phyloP scores from a whole-genome alignment of 2,888 invertebrate species.

The Hirtodrosophila trivittata region DNA sequence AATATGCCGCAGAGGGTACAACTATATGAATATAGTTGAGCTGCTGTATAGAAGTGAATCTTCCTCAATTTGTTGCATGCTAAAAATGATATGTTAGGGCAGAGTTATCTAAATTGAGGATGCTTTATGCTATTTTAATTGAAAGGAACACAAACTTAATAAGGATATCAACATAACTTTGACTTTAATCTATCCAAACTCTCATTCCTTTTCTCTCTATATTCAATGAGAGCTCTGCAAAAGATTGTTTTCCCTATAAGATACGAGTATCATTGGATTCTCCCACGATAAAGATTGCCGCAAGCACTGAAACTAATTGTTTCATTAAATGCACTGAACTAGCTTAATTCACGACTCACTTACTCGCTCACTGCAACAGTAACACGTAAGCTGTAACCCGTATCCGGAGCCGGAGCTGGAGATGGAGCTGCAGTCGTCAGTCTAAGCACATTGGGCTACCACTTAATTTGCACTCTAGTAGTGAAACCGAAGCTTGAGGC shows the following conservation, averaged over 20 bases:
- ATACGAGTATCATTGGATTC: slow-evolving; percentile 37
- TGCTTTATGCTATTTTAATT: no score
- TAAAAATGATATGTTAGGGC: no score
- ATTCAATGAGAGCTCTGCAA: no score
- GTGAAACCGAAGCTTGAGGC: slow-evolving; percentile 52
- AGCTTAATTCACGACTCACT: slow-evolving; percentile 37
- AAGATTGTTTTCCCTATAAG: no score
- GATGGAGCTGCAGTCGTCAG: slow-evolving; percentile 33
- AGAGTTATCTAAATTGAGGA: no score
- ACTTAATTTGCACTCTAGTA: slow-evolving; percentile 65
- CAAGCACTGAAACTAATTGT: slow-evolving; percentile 53
- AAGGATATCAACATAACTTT: no score
- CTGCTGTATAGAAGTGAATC: no score
- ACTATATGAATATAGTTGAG: no score
- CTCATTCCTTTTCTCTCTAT: no score
- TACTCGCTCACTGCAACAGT: neutral
- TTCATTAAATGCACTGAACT: slow-evolving; percentile 45
- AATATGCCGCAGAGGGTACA: slow-evolving; percentile 16
- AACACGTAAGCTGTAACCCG: neutral
- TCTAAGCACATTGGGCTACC: slow-evolving; percentile 63
- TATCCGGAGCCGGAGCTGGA: neutral
- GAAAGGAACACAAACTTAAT: no score
- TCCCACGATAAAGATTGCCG: slow-evolving; percentile 57
- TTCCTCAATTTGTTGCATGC: no score
- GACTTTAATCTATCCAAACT: no score